Evolutionary conservation across 2,797 vertebrate species (phyloP).

Genomic region (Argya squamiceps): DNA sequence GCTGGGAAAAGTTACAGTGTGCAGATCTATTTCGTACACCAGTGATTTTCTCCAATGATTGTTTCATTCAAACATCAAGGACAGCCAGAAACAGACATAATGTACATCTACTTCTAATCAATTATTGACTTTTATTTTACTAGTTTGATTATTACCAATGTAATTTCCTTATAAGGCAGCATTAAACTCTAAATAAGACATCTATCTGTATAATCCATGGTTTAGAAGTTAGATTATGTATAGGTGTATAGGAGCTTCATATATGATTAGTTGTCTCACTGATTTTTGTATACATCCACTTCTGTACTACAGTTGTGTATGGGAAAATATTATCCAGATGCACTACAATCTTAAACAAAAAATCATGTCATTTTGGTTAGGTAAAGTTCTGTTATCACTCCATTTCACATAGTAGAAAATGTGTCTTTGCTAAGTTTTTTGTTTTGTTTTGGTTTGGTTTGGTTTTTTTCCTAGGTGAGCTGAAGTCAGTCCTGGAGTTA

Average conservation of each 20-base stretch:
- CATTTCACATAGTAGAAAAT: neutral
- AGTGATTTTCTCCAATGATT: neutral
- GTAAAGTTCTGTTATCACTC: neutral
- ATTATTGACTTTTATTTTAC: neutral
- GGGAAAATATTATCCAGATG: neutral
- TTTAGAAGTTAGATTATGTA: neutral
- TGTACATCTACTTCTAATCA: neutral
- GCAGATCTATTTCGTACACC: neutral
- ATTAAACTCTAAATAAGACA: neutral
- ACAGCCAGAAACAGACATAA: neutral
- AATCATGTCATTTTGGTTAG: no score
- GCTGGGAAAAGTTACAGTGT: neutral
- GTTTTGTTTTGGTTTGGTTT: no score
- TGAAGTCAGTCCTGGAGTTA: neutral
- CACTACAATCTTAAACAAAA: no score
- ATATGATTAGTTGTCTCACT: neutral
- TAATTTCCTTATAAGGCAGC: neutral
- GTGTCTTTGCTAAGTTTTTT: rapidly evolving
- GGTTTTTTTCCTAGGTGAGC: no score
- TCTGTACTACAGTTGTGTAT: neutral
- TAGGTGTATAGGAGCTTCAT: neutral
- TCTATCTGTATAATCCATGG: neutral
- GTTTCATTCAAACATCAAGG: neutral
- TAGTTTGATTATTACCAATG: neutral
- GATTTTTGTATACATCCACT: neutral